phyloP scores from a whole-genome alignment of 2,113 vertebrate species.

The Urocitellus parryii region DNA sequence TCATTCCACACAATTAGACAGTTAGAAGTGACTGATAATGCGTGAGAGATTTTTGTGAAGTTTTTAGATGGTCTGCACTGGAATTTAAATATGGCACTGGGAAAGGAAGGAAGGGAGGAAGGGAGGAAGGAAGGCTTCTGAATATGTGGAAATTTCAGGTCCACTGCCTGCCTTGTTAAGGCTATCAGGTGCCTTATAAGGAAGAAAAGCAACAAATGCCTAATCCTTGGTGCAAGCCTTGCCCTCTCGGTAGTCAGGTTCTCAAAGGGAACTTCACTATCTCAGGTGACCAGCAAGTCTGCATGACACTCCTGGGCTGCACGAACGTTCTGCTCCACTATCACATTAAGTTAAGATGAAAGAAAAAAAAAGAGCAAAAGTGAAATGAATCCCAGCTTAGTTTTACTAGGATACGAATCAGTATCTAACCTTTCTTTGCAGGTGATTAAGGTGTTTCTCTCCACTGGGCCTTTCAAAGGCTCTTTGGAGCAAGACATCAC shows the following conservation, averaged over 20 bases:
- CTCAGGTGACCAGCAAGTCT: neutral
- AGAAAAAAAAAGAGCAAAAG: neutral
- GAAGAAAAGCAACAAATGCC: neutral
- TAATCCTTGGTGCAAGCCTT: neutral
- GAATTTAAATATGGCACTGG: no score
- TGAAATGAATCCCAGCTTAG: neutral
- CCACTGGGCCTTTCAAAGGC: fast-evolving
- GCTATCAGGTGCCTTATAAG: neutral
- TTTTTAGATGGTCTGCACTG: no score
- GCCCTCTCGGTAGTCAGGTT: neutral
- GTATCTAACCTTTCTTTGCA: neutral
- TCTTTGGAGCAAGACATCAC: neutral
- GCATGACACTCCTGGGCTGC: neutral
- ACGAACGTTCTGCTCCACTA: no score
- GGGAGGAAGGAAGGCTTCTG: neutral
- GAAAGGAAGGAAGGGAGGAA: no score
- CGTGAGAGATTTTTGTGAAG: no score
- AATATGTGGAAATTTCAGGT: neutral
- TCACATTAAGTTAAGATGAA: neutral
- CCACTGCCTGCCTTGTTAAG: neutral
- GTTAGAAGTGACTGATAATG: no score
- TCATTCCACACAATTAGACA: no score
- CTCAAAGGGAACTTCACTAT: neutral
- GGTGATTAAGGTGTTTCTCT: neutral
- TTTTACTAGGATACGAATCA: neutral